Evolutionary conservation across 37 sponge, comb jelly and placozoan genomes (phyloP).

Genomic region (Crambe crambe): DNA sequence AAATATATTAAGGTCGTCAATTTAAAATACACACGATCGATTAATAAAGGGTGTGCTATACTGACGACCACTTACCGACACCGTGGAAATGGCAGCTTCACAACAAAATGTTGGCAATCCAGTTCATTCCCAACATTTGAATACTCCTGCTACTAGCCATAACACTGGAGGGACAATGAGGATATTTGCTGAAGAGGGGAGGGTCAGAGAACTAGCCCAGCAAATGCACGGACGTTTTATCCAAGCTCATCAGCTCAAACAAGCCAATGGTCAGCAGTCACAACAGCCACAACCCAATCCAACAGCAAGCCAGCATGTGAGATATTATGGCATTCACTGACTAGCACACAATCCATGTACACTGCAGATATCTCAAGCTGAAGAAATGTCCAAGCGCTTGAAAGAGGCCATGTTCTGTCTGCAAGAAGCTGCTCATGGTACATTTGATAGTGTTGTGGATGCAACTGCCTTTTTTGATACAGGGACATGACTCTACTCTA

Average conservation of each 20-base stretch:
- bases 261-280: background rate
- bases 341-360: background rate
- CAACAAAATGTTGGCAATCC: background rate
- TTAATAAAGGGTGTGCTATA: background rate
- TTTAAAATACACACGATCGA: too few relatives aligned
- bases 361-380: conserved; percentile 31
- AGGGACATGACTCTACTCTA: background rate
- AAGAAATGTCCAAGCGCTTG: conserved; percentile 34
- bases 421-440: conserved; percentile 33
- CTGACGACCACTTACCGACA: background rate
- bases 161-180: background rate
- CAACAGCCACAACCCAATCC: background rate
- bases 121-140: background rate
- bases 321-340: too few relatives aligned
- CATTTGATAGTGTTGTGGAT: background rate
- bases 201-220: conserved; percentile 21
- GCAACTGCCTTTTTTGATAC: background rate
- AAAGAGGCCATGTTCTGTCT: conserved; percentile 4
- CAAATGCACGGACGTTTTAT: conserved; percentile 2
- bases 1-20: too few relatives aligned
- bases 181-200: conserved; percentile 20
- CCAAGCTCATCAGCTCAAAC: conserved; percentile 40
- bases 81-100: background rate
- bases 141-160: background rate
- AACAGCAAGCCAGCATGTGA: background rate